Conservation (phyloP, 2,113 vertebrate genomes). For the Actenoides hombroni region DNA sequence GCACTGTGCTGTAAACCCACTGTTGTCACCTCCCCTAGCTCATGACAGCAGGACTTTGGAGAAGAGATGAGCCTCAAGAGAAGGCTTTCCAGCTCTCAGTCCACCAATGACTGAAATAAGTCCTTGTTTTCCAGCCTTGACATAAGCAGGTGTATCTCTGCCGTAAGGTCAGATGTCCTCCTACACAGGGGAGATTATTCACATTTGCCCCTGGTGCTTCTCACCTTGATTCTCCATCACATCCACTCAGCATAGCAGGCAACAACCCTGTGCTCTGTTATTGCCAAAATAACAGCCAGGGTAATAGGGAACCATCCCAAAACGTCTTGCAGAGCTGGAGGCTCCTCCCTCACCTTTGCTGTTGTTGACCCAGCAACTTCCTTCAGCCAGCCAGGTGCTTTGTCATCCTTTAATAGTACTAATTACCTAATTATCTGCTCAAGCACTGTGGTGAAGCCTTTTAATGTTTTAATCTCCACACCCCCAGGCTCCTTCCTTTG, state of each 20-base stretch:
- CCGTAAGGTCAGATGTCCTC: not conserved
- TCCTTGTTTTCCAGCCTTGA: not conserved
- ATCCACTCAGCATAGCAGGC: not conserved
- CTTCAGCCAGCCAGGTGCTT: not conserved
- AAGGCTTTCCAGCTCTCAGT: not conserved
- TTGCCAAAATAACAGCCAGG: not conserved
- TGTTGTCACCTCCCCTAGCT: not conserved
- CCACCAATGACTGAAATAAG: not conserved
- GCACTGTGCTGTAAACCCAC: not conserved
- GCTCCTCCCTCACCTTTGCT: not conserved
- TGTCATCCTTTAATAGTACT: not conserved
- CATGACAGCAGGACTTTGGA: not conserved
- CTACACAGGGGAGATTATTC: not conserved
- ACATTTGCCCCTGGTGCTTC: not conserved
- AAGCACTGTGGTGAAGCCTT: not conserved
- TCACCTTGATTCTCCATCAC: not conserved
- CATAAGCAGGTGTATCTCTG: accelerated
- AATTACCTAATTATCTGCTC: constrained; percentile 24
- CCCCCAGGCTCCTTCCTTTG: not conserved
- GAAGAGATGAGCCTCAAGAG: too few species aligned
- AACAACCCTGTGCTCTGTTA: not conserved
- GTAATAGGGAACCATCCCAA: not conserved
- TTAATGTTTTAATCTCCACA: not conserved
- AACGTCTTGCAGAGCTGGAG: not conserved
- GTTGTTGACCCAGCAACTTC: not conserved